These are phyloP conservation scores for Homalodisca vitripennis DNA, from an alignment of 1,140 invertebrate species.

Conservation along the genomic window DNA sequence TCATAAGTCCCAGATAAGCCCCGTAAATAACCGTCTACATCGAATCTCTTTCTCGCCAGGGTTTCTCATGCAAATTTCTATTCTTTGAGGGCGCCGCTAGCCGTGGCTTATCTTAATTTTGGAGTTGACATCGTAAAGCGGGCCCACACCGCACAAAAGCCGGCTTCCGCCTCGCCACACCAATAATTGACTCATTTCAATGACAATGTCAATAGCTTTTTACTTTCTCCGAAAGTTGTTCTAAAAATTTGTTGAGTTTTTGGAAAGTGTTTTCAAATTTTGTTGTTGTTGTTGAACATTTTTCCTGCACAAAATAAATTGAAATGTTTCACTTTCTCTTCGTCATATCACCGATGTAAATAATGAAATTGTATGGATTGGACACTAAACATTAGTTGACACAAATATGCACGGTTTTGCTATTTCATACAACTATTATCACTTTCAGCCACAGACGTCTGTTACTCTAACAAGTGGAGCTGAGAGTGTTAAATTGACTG, in stretches of 20 bases:
- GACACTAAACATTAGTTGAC: no score
- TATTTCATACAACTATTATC: no score
- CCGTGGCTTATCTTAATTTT: constrained; percentile 33
- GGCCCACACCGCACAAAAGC: neutral
- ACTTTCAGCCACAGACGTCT: no score
- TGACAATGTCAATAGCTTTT: neutral
- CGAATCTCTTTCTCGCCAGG: neutral
- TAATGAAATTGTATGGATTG: no score
- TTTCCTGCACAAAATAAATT: neutral
- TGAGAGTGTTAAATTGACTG: no score
- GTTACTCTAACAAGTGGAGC: no score
- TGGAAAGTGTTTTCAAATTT: neutral
- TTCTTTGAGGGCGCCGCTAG: constrained; percentile 10
- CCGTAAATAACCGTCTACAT: neutral
- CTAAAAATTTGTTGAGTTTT: neutral
- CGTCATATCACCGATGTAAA: no score
- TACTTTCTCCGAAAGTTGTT: neutral
- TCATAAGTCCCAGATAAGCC: neutral
- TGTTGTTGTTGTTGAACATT: neutral
- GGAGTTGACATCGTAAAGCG: neutral
- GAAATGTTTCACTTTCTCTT: no score
- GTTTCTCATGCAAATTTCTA: constrained; percentile 28
- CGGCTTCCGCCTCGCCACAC: no score
- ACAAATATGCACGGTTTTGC: no score
- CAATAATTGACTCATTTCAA: neutral